These are phyloP conservation scores for Mantis religiosa DNA, from an alignment of 2,888 invertebrate genomes.

Conservation along the genomic window DNA sequence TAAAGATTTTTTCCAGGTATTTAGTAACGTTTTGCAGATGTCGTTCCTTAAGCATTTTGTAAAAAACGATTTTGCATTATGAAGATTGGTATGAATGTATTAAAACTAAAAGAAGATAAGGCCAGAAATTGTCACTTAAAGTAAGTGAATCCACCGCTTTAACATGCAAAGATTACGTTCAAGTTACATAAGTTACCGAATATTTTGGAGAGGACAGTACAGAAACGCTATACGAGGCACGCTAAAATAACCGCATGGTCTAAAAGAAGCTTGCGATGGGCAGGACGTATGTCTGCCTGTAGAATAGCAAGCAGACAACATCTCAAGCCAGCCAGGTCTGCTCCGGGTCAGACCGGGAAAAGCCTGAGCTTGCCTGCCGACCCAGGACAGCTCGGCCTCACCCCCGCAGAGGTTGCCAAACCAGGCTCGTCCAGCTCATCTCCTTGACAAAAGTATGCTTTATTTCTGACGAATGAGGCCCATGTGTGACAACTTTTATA, in stretches of 20 bases:
- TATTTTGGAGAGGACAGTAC: slow-evolving; percentile 7
- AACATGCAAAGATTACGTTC: neutral
- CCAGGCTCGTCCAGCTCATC: neutral
- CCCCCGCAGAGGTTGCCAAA: slow-evolving; percentile 1
- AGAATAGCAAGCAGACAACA: neutral
- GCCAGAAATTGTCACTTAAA: no score
- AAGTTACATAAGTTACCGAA: neutral
- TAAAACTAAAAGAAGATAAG: no score
- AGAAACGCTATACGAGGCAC: neutral
- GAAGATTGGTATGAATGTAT: no score
- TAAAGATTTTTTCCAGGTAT: no score
- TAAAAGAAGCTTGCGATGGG: slow-evolving; percentile 3
- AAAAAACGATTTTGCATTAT: no score
- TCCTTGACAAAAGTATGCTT: neutral
- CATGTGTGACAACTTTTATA: neutral
- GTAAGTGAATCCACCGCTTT: no score
- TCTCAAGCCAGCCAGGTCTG: neutral
- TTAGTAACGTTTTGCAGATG: no score
- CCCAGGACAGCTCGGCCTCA: neutral
- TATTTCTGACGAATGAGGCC: neutral
- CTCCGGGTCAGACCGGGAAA: neutral
- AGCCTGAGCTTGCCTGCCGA: neutral
- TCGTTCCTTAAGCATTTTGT: no score
- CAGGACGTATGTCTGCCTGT: neutral
- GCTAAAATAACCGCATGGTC: slow-evolving; percentile 25